These are phyloP conservation scores for Meandrina meandrites DNA, from an alignment of 92 coral and sea anemone species.

Conservation along the genomic window DNA sequence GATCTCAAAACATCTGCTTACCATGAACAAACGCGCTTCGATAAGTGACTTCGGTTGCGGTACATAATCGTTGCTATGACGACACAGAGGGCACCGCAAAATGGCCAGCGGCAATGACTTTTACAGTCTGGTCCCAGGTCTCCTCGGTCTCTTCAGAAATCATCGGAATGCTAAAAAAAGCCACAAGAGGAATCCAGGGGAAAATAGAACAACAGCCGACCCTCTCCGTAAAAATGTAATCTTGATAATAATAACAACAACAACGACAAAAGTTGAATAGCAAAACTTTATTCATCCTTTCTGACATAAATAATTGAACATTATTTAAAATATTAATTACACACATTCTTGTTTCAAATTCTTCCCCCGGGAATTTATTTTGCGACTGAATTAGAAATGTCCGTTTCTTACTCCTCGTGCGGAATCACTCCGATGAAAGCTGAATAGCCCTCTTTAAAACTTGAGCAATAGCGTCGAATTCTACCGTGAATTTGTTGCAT, in stretches of 20 bases:
- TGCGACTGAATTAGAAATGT: background rate
- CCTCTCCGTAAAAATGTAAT: too few relatives aligned
- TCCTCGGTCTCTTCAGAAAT: background rate
- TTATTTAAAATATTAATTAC: background rate
- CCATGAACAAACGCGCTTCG: constrained; percentile 20
- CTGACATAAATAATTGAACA: background rate
- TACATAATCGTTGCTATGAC: constrained; percentile 51
- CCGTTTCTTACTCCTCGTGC: constrained; percentile 45
- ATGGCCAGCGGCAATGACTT: constrained; percentile 36
- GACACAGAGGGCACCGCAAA: constrained; percentile 21
- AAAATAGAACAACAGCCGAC: too few relatives aligned
- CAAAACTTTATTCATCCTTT: background rate
- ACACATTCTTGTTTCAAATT: background rate
- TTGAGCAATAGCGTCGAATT: constrained; percentile 67
- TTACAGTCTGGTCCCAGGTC: constrained; percentile 6
- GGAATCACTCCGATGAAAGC: constrained; percentile 13
- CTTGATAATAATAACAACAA: too few relatives aligned
- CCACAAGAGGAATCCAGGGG: background rate
- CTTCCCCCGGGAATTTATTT: background rate
- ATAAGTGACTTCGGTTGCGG: constrained; percentile 13
- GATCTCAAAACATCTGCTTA: constrained; percentile 21
- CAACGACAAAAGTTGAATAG: background rate
- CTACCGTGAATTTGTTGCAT: constrained; percentile 68
- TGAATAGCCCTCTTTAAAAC: constrained; percentile 35
- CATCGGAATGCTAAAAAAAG: too few relatives aligned